phyloP scores from a whole-genome alignment of 2,797 vertebrate species.

The Muscicapa striata region DNA sequence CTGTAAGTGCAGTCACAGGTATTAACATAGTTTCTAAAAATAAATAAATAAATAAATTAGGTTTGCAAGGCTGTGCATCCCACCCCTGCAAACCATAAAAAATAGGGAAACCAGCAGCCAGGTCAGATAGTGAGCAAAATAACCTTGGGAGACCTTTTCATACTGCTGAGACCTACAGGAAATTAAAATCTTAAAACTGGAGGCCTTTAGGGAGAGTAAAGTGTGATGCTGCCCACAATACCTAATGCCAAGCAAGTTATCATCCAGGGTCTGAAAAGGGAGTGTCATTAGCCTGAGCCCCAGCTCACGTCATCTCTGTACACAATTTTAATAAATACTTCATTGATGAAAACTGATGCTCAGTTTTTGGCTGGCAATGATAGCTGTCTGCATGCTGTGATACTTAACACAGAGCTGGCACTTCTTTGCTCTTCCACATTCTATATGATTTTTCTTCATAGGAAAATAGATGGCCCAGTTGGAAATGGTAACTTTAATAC shows the following conservation, averaged over 20 bases:
- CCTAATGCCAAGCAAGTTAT: background rate
- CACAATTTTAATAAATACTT: background rate
- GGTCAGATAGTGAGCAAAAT: background rate
- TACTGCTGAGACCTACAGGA: background rate
- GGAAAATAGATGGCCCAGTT: background rate
- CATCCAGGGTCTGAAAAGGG: background rate
- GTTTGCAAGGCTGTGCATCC: background rate
- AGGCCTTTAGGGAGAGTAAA: background rate
- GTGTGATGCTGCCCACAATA: background rate
- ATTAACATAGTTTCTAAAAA: fast-evolving
- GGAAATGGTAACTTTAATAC: background rate
- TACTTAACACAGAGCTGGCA: background rate
- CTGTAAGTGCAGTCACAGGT: background rate
- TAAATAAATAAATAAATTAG: too few relatives aligned
- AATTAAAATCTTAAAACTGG: slow-evolving; percentile 26
- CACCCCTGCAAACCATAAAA: background rate
- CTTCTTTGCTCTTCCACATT: background rate
- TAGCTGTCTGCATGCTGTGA: background rate
- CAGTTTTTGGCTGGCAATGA: background rate
- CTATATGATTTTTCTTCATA: background rate
- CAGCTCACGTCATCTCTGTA: background rate
- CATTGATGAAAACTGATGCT: background rate
- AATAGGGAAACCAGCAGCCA: background rate
- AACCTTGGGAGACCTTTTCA: background rate
- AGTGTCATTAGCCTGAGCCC: background rate